Conservation (phyloP, 2,888 invertebrate genomes). For the Pheosia gnoma region DNA sequence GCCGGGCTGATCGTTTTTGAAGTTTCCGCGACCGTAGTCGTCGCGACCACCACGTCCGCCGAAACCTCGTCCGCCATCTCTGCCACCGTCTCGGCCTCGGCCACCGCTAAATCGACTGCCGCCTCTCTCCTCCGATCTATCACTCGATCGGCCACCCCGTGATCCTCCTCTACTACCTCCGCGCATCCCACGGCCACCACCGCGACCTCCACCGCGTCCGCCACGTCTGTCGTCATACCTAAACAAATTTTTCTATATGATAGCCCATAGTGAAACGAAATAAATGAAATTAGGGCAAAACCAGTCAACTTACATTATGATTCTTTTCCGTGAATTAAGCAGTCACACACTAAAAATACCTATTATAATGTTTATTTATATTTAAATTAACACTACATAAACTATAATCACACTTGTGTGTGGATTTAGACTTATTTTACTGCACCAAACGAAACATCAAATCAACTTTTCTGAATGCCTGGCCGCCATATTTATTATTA, state of each 20-base stretch:
- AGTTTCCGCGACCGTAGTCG: constrained; percentile 68
- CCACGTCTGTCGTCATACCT: constrained; percentile 84
- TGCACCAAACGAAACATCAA: not conserved
- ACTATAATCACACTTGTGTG: constrained; percentile 9
- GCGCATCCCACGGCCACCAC: constrained; percentile 57
- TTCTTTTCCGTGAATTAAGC: constrained; percentile 11
- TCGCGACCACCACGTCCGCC: constrained; percentile 69
- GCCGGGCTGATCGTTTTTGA: constrained; percentile 89
- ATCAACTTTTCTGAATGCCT: not conserved
- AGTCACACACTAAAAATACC: not conserved
- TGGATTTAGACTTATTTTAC: not conserved
- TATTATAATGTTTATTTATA: not conserved
- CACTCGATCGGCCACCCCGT: constrained; percentile 66
- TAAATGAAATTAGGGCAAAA: constrained; percentile 17
- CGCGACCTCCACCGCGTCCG: constrained; percentile 63
- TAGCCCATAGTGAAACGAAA: constrained; percentile 18
- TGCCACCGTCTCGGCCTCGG: constrained; percentile 59
- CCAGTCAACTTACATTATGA: constrained; percentile 57
- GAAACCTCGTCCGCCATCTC: constrained; percentile 62
- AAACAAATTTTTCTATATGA: constrained; percentile 31
- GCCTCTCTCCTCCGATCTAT: constrained; percentile 75
- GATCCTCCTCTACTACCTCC: constrained; percentile 65
- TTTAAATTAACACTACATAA: constrained; percentile 5
- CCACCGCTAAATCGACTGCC: constrained; percentile 59
- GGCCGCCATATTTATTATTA: constrained; percentile 1